Base-by-base conservation (phyloP, 2,113 vertebrate genomes). In the Physeter macrocephalus region DNA sequence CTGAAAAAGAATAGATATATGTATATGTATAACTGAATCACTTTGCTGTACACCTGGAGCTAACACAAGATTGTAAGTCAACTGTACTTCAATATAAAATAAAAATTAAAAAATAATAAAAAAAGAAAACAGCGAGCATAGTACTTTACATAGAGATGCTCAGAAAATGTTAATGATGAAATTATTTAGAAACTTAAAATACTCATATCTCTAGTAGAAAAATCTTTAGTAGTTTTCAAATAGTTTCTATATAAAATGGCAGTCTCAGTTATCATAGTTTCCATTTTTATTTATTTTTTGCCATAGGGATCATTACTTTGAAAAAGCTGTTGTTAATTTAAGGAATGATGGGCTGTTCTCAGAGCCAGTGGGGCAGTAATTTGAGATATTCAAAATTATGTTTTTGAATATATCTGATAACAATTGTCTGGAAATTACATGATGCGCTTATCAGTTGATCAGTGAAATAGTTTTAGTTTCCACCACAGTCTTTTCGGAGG, bases 251-350 rank as follows among this genome's bases (percentile, higher is more conserved):
- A 43, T 62, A 66, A 77, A 93, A 69, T 80, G 23, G 4, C 27
- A 67, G 29, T 39, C 61, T 93, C 23, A 43, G 27, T 20, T 86
- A 57, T 75, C 49, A 52, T 57, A 74, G 39, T 69, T 93, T 85
- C 49, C 87, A 25, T 39, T 86, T 87, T 71, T 46, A n/a, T 57
- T 77, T 52, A 54, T 81, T 95, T 80, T 74, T 94, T 82, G 74
- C 57, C 46, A 52, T n/a, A 17, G n/a, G 13, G 66, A 20, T 36
- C 15, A 34, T 85, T 4, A 74, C 17, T 78, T 94, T 93, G n/a
- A 54, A 77, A 87, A 93, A 46, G 74, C 66, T 89, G n/a, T 71
- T 88, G 11, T 96, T 78, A 88, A 69, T 83, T 46, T 85, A 89
- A 95, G 71, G 46, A 75, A 82, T 52, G 49, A 81, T 0, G 27